Percentiles rank a stretch among this genome's conserved stretches.
These are phyloP conservation scores for Aphelocoma californica DNA, from an alignment of 2,797 vertebrate species.

Conservation along the genomic window DNA sequence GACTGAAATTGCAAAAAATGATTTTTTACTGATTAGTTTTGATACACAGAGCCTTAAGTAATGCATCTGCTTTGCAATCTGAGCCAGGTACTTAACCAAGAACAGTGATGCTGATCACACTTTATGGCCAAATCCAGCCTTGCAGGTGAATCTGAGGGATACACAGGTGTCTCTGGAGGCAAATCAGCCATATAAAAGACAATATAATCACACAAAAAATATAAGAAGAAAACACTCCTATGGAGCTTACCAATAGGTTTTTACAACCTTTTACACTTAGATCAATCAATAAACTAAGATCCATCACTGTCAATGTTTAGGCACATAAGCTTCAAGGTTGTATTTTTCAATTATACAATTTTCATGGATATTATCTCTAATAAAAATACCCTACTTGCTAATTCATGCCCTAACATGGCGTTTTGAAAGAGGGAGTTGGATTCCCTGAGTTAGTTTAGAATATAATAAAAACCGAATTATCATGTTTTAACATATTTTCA, in stretches of 20 bases:
- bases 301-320: neutral
- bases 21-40: neutral
- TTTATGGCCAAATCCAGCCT: neutral
- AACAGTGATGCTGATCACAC: accelerated
- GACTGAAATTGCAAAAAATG: neutral
- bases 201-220: neutral
- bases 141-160: neutral
- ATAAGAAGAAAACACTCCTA: neutral
- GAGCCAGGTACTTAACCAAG: neutral
- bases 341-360: neutral
- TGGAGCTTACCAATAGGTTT: neutral
- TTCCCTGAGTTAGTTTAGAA: neutral
- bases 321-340: neutral
- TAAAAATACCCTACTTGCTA: neutral
- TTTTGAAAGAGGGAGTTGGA: neutral
- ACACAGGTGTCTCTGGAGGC: neutral
- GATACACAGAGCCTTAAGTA: neutral
- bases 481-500: neutral
- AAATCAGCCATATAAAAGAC: neutral
- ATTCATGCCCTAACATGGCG: neutral
- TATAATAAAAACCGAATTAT: neutral
- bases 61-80: neutral
- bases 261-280: neutral
- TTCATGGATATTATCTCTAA: neutral
- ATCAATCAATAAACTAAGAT: neutral